These are phyloP conservation scores for Pterocles gutturalis DNA, from an alignment of 2,113 vertebrate species.

Conservation along the genomic window DNA sequence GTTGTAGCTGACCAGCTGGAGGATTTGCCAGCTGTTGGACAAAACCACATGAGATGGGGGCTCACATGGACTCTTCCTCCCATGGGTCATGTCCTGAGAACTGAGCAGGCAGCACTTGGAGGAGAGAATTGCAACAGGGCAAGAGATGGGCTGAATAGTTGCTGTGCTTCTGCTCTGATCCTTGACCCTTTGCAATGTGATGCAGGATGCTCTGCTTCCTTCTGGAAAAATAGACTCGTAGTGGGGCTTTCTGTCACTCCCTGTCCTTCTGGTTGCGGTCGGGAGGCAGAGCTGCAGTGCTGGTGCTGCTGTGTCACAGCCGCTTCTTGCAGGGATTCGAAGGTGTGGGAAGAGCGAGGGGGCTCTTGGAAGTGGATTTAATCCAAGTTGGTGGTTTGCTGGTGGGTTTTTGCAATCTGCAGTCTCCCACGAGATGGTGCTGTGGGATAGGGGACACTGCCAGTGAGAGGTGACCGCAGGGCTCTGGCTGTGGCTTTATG, in stretches of 20 bases:
- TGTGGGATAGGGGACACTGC: neutral
- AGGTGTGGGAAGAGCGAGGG: neutral
- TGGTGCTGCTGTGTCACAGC: neutral
- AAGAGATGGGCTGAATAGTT: neutral
- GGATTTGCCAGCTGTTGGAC: neutral
- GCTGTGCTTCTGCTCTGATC: neutral
- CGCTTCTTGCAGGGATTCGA: neutral
- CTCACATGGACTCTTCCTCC: neutral
- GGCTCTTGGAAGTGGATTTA: neutral
- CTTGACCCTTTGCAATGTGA: neutral
- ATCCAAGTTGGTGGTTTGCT: neutral
- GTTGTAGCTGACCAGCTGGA: neutral
- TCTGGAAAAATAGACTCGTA: neutral
- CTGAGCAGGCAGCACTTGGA: neutral
- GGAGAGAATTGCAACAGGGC: neutral
- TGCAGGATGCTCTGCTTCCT: neutral
- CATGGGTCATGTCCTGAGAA: neutral
- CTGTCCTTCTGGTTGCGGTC: neutral
- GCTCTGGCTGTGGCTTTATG: neutral
- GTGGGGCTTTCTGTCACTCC: neutral
- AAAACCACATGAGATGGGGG: rapidly evolving
- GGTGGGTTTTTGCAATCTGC: neutral
- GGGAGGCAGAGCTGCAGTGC: neutral
- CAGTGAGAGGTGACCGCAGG: rapidly evolving
- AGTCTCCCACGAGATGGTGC: constrained; percentile 62